Percentiles rank a stretch among this genome's conserved stretches.
Conservation (phyloP, 2,888 invertebrate genomes). For the Trichacis sp. region DNA sequence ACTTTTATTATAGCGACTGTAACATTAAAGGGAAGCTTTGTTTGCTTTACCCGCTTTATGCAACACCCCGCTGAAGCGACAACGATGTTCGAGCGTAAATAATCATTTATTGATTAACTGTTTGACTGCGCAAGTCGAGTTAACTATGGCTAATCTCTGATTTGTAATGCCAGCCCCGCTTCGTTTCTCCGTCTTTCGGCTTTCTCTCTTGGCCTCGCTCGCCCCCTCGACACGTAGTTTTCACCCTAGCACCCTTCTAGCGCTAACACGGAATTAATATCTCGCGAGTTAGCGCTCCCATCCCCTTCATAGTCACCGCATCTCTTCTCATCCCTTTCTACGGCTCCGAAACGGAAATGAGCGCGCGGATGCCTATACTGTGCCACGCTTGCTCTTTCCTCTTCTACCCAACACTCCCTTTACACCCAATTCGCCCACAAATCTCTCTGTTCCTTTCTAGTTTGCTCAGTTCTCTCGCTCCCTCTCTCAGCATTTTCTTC, state of each 20-base stretch:
- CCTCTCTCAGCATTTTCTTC: conserved; percentile 15
- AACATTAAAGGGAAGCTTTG: no score
- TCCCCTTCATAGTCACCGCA: conserved; percentile 22
- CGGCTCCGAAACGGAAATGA: conserved; percentile 66
- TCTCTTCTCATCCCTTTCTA: conserved; percentile 51
- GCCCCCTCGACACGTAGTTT: conserved; percentile 57
- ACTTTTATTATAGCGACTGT: no score
- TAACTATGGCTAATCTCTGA: conserved; percentile 69
- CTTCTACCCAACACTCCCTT: conserved; percentile 32
- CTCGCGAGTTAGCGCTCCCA: conserved; percentile 66
- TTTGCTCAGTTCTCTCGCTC: conserved; percentile 15
- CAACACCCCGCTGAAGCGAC: neutral
- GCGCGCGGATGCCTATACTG: conserved; percentile 67
- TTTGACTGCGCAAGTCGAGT: conserved; percentile 69
- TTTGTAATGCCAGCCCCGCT: conserved; percentile 65
- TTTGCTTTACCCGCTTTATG: neutral
- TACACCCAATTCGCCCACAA: conserved; percentile 25
- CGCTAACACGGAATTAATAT: conserved; percentile 70
- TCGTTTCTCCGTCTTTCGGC: conserved; percentile 36
- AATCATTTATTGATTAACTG: conserved; percentile 69
- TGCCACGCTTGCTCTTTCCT: conserved; percentile 21
- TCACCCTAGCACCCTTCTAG: conserved; percentile 63
- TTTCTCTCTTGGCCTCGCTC: conserved; percentile 30
- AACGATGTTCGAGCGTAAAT: conserved; percentile 56
- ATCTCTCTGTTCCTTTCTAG: conserved; percentile 36